These are phyloP conservation scores for Takifugu bimaculatus DNA, from an alignment of 2,113 vertebrate species.

Conservation along the genomic window DNA sequence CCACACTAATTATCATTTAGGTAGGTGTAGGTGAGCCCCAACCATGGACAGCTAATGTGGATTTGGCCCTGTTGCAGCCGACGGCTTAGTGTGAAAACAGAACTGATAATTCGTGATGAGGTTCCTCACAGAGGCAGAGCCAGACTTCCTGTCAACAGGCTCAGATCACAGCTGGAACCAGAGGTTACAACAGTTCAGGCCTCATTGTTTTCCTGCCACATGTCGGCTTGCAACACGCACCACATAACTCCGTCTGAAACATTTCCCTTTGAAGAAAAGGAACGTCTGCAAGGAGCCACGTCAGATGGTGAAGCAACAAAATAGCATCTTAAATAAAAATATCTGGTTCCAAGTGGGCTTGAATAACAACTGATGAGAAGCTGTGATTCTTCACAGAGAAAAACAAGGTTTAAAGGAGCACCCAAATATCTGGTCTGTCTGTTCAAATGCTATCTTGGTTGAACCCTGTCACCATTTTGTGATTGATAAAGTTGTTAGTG, in stretches of 20 bases:
- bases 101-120: conserved; percentile 14
- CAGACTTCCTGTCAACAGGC: conserved; percentile 33
- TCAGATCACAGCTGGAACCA: conserved; percentile 14
- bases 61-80: conserved; percentile 19
- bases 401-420: conserved; percentile 43
- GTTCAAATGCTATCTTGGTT: conserved; percentile 20
- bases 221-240: conserved; percentile 2
- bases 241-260: conserved; percentile 18
- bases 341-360: too few relatives aligned
- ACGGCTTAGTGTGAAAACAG: conserved; percentile 37
- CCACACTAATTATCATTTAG: too few relatives aligned
- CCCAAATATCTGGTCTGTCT: conserved; percentile 12
- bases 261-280: conserved; percentile 32
- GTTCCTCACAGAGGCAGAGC: conserved; percentile 16
- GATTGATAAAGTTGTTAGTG: background rate
- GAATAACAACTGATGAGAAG: too few relatives aligned
- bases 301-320: conserved; percentile 16
- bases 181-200: conserved; percentile 30
- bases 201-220: conserved; percentile 9
- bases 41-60: conserved; percentile 21
- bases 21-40: background rate
- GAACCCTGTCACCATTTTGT: conserved; percentile 3
- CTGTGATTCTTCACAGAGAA: too few relatives aligned
- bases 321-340: too few relatives aligned
- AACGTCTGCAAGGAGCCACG: conserved; percentile 27